Evolutionary conservation across 1,140 invertebrate species (phyloP), one percentile per base, ranked within the genome.

Genomic region (Bombus confusus): DNA sequence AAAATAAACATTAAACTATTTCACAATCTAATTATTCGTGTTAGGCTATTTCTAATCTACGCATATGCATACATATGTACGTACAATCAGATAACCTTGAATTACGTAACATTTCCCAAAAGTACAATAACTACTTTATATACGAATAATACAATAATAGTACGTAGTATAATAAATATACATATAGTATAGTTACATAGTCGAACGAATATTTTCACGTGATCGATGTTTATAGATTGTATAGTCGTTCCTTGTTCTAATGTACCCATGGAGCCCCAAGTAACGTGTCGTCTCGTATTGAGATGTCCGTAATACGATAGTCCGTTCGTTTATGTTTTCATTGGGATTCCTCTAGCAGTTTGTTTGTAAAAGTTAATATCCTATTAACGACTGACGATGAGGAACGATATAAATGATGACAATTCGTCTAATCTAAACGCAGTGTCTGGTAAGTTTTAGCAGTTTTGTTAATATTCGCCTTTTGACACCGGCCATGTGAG

Each of bases 371-470:
- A 59, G 34, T 39, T 80, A 74, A 66, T 8, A 22, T 1, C 4
- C 62, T 39, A 8, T 47, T 43, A 37, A 64, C 18, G 68, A 15
- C 13, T 64, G 74, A 86, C 41, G 69, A 91, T 91, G 87, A 91
- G 86, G 22, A 85, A 90, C 57, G 80, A 78, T 41, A 80, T 83
- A 34, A 74, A 52, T 22, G 84, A 85, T 3, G 80, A 85, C 12
- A 81, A 90, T 47, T 71, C 71, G 8, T 75, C 75, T 6, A 73
- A 62, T 18, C 82, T 90, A 28, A 89, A 80, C 9, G 41, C 86
- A 15, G 79, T 80, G 78, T 86, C 89, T 3, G 85, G 91, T 91
- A 80, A 90, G 83, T 73, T 75, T 41, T 82, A 31, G 12, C 1
- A 43, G 37, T n/a, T 31, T 18, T 22, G 0, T 12, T 18, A 3